Conservation (phyloP, 2,797 vertebrate genomes). For the Dromococcyx pavoninus region DNA sequence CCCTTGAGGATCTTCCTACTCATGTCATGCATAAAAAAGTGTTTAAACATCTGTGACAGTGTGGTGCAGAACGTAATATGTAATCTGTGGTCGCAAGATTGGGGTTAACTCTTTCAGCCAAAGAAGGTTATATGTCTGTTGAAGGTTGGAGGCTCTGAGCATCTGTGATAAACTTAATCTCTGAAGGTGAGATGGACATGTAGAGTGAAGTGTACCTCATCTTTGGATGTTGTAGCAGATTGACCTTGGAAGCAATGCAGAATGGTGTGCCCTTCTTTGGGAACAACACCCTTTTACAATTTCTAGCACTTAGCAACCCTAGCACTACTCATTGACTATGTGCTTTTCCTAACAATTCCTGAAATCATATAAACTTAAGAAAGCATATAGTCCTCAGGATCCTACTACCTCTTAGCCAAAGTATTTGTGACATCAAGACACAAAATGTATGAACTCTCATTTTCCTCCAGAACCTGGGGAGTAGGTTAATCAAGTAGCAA, state of each 20-base stretch:
- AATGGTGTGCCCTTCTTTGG: neutral
- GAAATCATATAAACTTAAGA: neutral
- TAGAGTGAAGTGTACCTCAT: neutral
- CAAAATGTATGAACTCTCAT: neutral
- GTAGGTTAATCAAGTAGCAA: neutral
- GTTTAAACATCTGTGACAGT: conserved; percentile 22
- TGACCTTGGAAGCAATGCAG: neutral
- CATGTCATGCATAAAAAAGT: neutral
- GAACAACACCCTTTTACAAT: neutral
- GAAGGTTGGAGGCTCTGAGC: neutral
- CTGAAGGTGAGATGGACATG: neutral
- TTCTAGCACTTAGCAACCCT: neutral
- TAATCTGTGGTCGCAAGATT: neutral
- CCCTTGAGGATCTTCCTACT: conserved; percentile 37
- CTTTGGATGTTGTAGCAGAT: neutral
- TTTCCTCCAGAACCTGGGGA: neutral
- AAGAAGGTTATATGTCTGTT: neutral
- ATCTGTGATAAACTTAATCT: neutral
- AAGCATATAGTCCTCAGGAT: neutral
- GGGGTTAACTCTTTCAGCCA: neutral
- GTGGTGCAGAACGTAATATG: neutral
- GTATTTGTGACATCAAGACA: neutral
- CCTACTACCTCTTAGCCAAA: neutral
- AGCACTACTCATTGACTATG: neutral
- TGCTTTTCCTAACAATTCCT: neutral